Evolutionary conservation across 2,797 vertebrate genomes (phyloP).

Genomic region (Gallinago stenura): DNA sequence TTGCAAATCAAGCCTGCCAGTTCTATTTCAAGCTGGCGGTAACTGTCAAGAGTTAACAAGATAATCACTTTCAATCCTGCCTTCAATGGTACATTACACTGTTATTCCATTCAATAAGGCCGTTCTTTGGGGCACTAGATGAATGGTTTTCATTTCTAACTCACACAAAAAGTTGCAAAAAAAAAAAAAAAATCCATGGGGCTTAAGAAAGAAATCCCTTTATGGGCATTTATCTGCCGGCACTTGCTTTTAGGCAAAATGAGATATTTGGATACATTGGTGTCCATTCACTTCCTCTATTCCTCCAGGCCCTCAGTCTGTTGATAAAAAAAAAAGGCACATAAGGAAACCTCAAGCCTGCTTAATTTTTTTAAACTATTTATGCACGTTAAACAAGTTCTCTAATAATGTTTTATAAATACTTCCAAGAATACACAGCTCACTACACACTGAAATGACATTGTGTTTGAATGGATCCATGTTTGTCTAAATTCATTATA

Average conservation of each 20-base stretch:
- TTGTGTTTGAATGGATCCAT: neutral
- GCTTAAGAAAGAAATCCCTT: constrained; percentile 87
- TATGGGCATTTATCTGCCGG: constrained; percentile 86
- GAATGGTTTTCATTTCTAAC: constrained; percentile 93
- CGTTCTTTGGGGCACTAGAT: constrained; percentile 90
- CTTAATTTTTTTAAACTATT: constrained; percentile 11
- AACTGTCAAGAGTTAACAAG: constrained; percentile 99
- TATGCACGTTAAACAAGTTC: constrained; percentile 47
- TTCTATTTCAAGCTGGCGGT: constrained; percentile 95
- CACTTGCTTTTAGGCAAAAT: constrained; percentile 85
- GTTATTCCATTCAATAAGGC: constrained; percentile 91
- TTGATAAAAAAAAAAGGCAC: constrained; percentile 37
- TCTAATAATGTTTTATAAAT: constrained; percentile 25
- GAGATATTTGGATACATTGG: constrained; percentile 86
- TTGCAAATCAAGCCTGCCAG: constrained; percentile 98
- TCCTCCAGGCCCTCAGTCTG: constrained; percentile 80
- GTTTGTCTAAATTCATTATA: neutral
- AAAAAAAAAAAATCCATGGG: constrained; percentile 78
- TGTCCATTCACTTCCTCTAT: constrained; percentile 88
- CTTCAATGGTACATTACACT: constrained; percentile 95
- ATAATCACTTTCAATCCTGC: constrained; percentile 99
- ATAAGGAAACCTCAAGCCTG: constrained; percentile 59
- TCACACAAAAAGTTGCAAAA: constrained; percentile 85
- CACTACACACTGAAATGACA: neutral
- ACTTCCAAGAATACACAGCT: neutral